phyloP scores from a whole-genome alignment of 2,113 vertebrate species.

The Halichoerus grypus region DNA sequence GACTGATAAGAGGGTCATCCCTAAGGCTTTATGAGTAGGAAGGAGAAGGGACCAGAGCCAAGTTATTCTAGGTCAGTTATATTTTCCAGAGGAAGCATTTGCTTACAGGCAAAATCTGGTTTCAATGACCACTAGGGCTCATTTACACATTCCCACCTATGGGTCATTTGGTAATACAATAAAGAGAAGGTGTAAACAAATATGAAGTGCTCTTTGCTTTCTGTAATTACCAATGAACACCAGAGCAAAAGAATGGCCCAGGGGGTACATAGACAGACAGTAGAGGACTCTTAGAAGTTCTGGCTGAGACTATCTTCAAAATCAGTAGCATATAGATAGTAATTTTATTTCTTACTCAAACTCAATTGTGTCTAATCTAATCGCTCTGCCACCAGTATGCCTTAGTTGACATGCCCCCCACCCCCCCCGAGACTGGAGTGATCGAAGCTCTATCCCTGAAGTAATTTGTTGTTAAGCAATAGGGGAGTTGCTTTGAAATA shows the following conservation, averaged over 20 bases:
- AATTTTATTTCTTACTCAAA: slow-evolving; percentile 17
- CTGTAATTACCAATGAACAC: background rate
- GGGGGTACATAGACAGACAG: background rate
- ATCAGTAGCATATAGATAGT: background rate
- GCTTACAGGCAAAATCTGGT: background rate
- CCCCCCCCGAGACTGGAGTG: background rate
- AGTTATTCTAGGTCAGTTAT: background rate
- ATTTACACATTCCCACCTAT: background rate
- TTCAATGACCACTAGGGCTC: background rate
- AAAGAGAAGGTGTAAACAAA: background rate
- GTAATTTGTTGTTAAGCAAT: background rate
- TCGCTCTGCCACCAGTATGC: background rate
- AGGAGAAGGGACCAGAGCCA: background rate
- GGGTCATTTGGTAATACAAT: background rate
- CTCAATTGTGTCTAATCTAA: background rate
- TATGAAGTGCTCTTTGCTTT: background rate
- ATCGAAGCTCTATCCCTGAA: background rate
- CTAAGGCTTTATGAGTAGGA: background rate
- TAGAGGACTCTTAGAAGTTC: background rate
- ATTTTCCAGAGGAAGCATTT: background rate
- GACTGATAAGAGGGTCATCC: background rate
- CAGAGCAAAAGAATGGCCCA: background rate
- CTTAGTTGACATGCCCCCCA: background rate
- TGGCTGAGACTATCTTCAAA: background rate
- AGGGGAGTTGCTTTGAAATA: background rate